Base-by-base conservation (phyloP, 2,888 invertebrate species). In the Myopa testacea region DNA sequence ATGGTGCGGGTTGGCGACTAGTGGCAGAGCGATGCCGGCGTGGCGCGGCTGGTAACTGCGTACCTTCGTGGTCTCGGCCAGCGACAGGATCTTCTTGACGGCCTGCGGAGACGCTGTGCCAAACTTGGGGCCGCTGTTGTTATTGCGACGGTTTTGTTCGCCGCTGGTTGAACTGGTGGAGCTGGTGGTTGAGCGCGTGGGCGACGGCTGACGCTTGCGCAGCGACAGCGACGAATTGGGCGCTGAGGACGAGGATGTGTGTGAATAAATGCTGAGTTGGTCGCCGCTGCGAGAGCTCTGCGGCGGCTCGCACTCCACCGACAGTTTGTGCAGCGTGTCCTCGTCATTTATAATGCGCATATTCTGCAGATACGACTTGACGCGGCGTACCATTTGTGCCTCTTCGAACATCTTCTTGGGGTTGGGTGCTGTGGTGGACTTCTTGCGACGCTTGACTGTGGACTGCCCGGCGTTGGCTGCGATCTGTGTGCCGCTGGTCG, bases 341-440 rank as follows among this genome's bases (percentile, higher is more conserved):
- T 99, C 99, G 87, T 98, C 97, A 14, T 94, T 95, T 84, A 96
- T 95, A 45, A 89, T 88, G 84, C 96, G 95, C 92, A 99, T 93
- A 84, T 96, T 95, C 82, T 95, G 95, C 79, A 99, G 92, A 90
- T 99, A 99, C 4, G 98, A 96, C 88, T 98, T 98, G 6, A 99
- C 98, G 77, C 98, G 92, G 50, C 98, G 92, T 77, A 98, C 98
- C 99, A 99, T 99, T 90, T 98, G 97, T 50, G 98, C 98, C 91
- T 98, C 98, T 89, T 98, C 98, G 89, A 97, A 98, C 98, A 98
- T 98, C 89, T 98, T 98, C 90, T 98, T 98, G 74, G 97, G 96
- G 90, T 98, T 98, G 2, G 96, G 96, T 5, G 96, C 95, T 45
- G 96, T 95, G 50, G 95, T 93, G 0, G 97, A 95, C 87, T 97